Evolutionary conservation across 1,140 invertebrate species (phyloP).

Genomic region (Mactra quadrangularis): DNA sequence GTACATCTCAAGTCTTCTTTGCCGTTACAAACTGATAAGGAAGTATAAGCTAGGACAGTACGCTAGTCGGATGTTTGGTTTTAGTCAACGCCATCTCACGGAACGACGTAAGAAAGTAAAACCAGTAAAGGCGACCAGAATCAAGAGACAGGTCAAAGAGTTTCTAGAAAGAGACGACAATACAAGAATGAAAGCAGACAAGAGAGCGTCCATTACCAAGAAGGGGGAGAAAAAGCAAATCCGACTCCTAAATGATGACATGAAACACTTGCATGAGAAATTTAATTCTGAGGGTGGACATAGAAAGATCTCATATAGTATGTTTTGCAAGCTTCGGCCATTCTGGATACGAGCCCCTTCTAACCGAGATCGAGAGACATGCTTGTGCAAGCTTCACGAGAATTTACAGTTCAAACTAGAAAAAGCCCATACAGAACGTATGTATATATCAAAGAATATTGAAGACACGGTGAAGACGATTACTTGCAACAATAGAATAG

Average conservation of each 20-base stretch:
- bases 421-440: neutral
- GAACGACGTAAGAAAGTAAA: too few relatives aligned
- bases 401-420: constrained; percentile 31
- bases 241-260: neutral
- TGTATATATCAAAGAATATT: constrained; percentile 6
- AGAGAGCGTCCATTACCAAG: neutral
- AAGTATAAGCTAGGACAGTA: too few relatives aligned
- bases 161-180: neutral
- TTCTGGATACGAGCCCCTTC: constrained; percentile 15
- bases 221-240: constrained; percentile 7
- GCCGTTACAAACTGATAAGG: neutral
- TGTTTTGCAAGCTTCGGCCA: constrained; percentile 38
- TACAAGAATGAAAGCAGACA: neutral
- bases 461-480: neutral
- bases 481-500: neutral
- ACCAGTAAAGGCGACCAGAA: neutral
- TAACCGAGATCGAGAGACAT: constrained; percentile 17
- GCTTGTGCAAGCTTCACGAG: constrained; percentile 27
- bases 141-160: neutral
- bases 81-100: too few relatives aligned
- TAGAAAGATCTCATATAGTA: constrained; percentile 16
- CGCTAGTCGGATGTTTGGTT: too few relatives aligned
- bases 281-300: neutral
- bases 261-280: constrained; percentile 7
- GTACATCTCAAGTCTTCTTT: neutral